Evolutionary conservation across 2,888 invertebrate genomes (phyloP).

Genomic region (Stenoptilia bipunctidactyla): DNA sequence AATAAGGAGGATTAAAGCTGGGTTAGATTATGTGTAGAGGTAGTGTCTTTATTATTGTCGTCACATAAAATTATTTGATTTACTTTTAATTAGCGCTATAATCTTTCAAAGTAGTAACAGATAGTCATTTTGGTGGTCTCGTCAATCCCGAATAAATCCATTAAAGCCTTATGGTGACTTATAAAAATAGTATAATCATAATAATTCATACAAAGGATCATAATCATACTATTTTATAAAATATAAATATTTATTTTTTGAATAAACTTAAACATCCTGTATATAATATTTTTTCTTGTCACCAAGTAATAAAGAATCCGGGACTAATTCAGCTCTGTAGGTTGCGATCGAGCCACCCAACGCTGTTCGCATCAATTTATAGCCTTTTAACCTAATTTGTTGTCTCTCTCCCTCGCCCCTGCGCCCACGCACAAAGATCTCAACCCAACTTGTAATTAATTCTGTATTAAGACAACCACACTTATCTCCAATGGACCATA

Average conservation of each 20-base stretch:
- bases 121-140: no score
- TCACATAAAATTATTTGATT: no score
- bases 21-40: no score
- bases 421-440: constrained; percentile 45
- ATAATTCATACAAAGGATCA: no score
- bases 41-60: no score
- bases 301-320: constrained; percentile 57
- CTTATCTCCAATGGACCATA: constrained; percentile 36
- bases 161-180: no score
- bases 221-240: not conserved
- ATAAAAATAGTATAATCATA: no score
- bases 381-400: constrained; percentile 70
- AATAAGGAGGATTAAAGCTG: no score
- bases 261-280: constrained; percentile 34
- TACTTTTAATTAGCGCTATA: no score
- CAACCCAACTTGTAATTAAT: constrained; percentile 38
- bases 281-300: constrained; percentile 44
- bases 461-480: constrained; percentile 30
- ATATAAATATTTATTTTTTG: not conserved
- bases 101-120: no score
- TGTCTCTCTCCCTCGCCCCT: constrained; percentile 25
- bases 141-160: no score
- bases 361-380: constrained; percentile 63
- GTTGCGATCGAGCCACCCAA: constrained; percentile 58
- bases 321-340: constrained; percentile 59